These are phyloP conservation scores for Theodoxus fluviatilis DNA, from an alignment of 2,888 invertebrate genomes.

Conservation along the genomic window DNA sequence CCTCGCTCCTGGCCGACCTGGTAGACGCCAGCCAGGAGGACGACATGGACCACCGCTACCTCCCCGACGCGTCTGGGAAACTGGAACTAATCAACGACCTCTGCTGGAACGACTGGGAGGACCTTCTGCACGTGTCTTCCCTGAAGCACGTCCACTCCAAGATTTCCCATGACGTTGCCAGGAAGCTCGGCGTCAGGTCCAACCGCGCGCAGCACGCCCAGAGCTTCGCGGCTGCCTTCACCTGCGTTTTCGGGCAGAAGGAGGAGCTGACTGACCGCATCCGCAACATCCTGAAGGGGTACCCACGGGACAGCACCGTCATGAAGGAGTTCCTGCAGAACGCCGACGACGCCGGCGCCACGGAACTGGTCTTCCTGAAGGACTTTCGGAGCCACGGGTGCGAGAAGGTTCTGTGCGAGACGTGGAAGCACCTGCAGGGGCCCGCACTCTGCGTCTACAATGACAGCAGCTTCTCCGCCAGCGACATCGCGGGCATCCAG, in stretches of 20 bases:
- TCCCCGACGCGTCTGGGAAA: constrained; percentile 22
- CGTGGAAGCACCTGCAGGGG: constrained; percentile 53
- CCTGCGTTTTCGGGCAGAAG: constrained; percentile 49
- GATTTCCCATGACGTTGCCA: constrained; percentile 42
- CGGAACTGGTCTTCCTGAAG: constrained; percentile 55
- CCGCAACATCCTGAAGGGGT: constrained; percentile 49
- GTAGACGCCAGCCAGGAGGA: constrained; percentile 31
- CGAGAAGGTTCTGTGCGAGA: constrained; percentile 28
- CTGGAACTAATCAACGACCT: constrained; percentile 29
- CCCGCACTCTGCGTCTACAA: constrained; percentile 62
- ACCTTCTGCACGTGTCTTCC: constrained; percentile 35
- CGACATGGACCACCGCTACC: background rate
- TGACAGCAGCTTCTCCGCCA: constrained; percentile 52
- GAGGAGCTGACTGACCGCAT: constrained; percentile 54
- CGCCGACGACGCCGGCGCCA: constrained; percentile 57
- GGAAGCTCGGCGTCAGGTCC: constrained; percentile 36
- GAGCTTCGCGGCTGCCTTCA: constrained; percentile 10
- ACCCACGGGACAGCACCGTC: constrained; percentile 53
- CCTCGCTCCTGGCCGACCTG: constrained; percentile 27
- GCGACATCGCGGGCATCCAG: constrained; percentile 57
- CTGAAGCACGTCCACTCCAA: constrained; percentile 31
- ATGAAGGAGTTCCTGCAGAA: constrained; percentile 61
- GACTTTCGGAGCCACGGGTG: constrained; percentile 42
- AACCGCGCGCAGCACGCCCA: constrained; percentile 24
- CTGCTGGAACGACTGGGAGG: constrained; percentile 42